A percentile compares a stretch with the other conserved stretches of the same genome.
phyloP scores from a whole-genome alignment of 2,113 vertebrate genomes.

The Columba janthina region DNA sequence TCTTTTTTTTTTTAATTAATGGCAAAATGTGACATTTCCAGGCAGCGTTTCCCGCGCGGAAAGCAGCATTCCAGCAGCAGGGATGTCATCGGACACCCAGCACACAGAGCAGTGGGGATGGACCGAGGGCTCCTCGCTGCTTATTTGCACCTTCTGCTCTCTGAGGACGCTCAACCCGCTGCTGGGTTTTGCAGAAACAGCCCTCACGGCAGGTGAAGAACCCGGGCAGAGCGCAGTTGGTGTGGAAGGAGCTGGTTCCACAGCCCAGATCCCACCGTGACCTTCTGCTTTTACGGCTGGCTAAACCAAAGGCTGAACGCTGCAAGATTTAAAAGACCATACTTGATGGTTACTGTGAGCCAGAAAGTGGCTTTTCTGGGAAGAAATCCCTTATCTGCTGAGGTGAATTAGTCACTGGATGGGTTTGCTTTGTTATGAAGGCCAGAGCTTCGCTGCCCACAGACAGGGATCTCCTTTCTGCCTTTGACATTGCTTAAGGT shows the following conservation, averaged over 20 bases:
- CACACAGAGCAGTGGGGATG: not conserved
- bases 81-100: conserved; percentile 58
- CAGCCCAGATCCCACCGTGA: not conserved
- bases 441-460: not conserved
- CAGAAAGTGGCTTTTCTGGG: not conserved
- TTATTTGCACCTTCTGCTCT: conserved; percentile 43
- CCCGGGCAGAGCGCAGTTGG: not conserved
- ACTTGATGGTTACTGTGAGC: not conserved
- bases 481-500: not conserved
- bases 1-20: not conserved
- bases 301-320: not conserved
- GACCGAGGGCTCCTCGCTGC: not conserved
- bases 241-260: not conserved
- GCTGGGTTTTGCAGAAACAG: conserved; percentile 21
- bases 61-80: conserved; percentile 62
- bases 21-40: conserved; percentile 8
- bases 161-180: conserved; percentile 31
- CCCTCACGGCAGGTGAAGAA: not conserved
- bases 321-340: not conserved
- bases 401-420: not conserved
- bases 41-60: conserved; percentile 51
- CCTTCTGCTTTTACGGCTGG: conserved; percentile 8
- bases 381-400: not conserved
- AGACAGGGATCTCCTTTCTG: not conserved
- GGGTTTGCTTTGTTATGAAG: not conserved